A percentile compares a stretch with the other conserved stretches of the same genome.
Evolutionary conservation across 2,113 vertebrate genomes (phyloP).

Genomic region (Gallinago paraguaiae): DNA sequence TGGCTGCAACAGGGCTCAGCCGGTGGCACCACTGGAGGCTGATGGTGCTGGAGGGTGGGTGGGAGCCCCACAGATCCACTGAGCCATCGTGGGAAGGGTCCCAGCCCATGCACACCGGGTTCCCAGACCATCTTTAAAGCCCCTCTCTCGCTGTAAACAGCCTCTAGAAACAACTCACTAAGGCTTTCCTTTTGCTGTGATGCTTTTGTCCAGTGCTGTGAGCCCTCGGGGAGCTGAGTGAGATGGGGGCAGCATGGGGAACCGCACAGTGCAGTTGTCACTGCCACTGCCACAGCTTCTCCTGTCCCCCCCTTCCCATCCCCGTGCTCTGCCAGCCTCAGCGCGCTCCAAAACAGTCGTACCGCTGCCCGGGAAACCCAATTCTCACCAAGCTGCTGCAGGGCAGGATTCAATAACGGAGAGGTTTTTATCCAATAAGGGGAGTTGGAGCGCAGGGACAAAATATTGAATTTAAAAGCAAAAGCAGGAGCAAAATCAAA

Average conservation of each 20-base stretch:
- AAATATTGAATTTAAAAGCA: conserved; percentile 70
- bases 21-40: accelerated
- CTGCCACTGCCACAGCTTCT: not conserved
- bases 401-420: conserved; percentile 57
- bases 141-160: not conserved
- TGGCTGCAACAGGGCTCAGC: not conserved
- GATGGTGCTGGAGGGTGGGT: accelerated
- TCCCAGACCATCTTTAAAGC: not conserved
- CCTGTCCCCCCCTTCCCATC: not conserved
- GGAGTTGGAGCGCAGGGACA: conserved; percentile 48
- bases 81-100: not conserved
- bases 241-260: not conserved
- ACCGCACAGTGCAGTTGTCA: not conserved
- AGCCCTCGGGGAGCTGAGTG: not conserved
- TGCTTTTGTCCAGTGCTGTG: not conserved
- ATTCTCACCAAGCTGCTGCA: conserved; percentile 20
- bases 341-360: not conserved
- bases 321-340: not conserved
- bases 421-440: conserved; percentile 60
- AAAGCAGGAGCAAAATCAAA: not conserved
- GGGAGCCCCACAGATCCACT: not conserved
- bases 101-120: accelerated
- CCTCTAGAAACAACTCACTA: not conserved
- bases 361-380: conserved; percentile 25
- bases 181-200: not conserved